These are phyloP conservation scores for Hoplodrina ambigua DNA, from an alignment of 2,888 invertebrate species.

Conservation along the genomic window DNA sequence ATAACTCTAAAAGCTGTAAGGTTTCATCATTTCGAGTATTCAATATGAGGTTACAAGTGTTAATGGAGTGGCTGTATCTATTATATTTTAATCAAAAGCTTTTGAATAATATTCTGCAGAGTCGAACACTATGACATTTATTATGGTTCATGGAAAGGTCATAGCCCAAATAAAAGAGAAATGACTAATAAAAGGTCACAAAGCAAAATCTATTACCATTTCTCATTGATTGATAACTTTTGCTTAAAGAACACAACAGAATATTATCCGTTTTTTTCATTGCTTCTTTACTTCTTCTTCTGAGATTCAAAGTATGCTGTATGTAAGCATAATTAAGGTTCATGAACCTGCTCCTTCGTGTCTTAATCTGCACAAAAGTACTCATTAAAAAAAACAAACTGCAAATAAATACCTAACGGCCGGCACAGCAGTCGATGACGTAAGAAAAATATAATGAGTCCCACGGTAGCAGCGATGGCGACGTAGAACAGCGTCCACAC, in stretches of 20 bases:
- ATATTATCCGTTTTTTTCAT: background rate
- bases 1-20: background rate
- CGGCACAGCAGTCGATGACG: constrained; percentile 97
- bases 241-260: background rate
- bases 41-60: background rate
- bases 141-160: constrained; percentile 49
- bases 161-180: constrained; percentile 50
- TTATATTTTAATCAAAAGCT: background rate
- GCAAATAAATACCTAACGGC: constrained; percentile 93
- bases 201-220: background rate
- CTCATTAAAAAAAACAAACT: constrained; percentile 11
- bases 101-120: constrained; percentile 16
- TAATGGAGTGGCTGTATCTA: background rate
- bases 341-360: background rate
- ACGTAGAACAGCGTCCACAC: constrained; percentile 92
- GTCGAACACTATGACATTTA: constrained; percentile 36
- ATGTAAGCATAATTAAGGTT: no score
- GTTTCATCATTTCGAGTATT: background rate
- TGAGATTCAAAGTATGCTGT: no score
- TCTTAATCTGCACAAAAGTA: background rate
- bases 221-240: background rate
- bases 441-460: constrained; percentile 96
- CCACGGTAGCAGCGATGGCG: constrained; percentile 94
- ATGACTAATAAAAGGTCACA: constrained; percentile 46
- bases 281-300: no score